Evolutionary conservation across 2,797 vertebrate genomes (phyloP).

Genomic region (Vultur gryphus): DNA sequence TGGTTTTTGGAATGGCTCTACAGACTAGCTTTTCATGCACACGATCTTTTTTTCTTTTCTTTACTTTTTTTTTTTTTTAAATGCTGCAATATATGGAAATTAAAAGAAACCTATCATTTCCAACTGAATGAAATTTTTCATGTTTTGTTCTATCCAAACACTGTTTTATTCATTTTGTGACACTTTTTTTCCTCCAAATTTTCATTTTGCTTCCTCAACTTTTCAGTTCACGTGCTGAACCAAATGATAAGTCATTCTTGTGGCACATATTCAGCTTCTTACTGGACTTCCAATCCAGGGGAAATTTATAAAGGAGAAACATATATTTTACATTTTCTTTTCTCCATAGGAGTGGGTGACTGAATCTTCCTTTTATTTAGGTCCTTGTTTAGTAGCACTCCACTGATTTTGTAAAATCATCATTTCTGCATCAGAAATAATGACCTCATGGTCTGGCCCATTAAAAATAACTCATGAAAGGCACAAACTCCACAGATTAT

Average conservation of each 20-base stretch:
- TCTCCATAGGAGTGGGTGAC: not conserved
- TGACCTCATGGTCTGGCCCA: not conserved
- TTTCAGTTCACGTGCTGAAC: not conserved
- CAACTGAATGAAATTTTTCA: not conserved
- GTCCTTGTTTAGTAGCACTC: not conserved
- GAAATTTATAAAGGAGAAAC: not conserved
- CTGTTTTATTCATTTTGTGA: not conserved
- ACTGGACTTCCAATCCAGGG: not conserved
- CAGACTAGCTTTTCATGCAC: not conserved
- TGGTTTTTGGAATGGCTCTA: not conserved
- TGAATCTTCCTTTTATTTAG: not conserved
- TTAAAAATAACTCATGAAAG: conserved; percentile 2
- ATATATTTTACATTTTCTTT: not conserved
- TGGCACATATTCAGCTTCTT: not conserved
- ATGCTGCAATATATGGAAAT: not conserved
- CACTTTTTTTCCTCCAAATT: not conserved
- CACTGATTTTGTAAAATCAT: not conserved
- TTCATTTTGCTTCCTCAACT: not conserved
- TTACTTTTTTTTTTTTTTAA: not conserved
- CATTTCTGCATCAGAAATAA: not conserved
- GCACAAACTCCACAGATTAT: not conserved
- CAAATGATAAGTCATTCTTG: not conserved
- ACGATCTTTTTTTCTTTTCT: rapidly evolving
- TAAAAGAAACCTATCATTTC: not conserved
- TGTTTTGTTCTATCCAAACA: not conserved